Percentiles rank a stretch among this genome's conserved stretches.
Evolutionary conservation across 35 echinoderm and acorn worm genomes (phyloP).

Genomic region (Chiridota heheva): DNA sequence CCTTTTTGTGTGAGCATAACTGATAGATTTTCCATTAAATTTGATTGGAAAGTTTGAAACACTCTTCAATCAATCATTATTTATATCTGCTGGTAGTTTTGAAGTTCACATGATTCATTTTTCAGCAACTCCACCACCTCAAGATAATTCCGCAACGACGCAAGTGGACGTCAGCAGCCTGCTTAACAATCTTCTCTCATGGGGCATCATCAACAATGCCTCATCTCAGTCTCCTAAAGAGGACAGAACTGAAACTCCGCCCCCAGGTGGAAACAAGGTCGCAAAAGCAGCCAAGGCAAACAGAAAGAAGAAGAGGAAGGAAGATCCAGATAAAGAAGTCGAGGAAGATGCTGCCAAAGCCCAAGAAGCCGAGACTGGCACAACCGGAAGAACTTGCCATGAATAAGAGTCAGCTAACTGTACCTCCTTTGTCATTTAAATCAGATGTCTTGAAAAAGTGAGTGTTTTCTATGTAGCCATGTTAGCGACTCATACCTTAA

Average conservation of each 20-base stretch:
- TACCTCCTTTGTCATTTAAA: constrained; percentile 14
- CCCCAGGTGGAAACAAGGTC: background rate
- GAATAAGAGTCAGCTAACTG: background rate
- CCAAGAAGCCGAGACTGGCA: background rate
- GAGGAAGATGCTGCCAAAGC: constrained; percentile 13
- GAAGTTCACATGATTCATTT: too few relatives aligned
- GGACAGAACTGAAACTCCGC: constrained; percentile 25
- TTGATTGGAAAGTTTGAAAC: too few relatives aligned
- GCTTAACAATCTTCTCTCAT: constrained; percentile 60
- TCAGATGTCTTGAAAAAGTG: constrained; percentile 12
- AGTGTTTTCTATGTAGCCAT: too few relatives aligned
- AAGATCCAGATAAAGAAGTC: constrained; percentile 24
- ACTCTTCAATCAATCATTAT: too few relatives aligned
- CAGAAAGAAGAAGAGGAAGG: constrained; percentile 11
- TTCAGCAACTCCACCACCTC: constrained; percentile 14
- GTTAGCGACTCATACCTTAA: too few relatives aligned
- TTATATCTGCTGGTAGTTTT: too few relatives aligned
- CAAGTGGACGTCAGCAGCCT: constrained; percentile 71
- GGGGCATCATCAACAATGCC: constrained; percentile 47
- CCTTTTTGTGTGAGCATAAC: too few relatives aligned
- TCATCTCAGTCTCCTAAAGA: constrained; percentile 47
- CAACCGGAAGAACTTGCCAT: constrained; percentile 15
- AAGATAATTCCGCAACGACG: constrained; percentile 18
- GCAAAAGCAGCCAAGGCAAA: constrained; percentile 3
- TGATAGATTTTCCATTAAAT: too few relatives aligned